Evolutionary conservation across 2,797 vertebrate genomes (phyloP).

Genomic region (Geotrypetes seraphini): DNA sequence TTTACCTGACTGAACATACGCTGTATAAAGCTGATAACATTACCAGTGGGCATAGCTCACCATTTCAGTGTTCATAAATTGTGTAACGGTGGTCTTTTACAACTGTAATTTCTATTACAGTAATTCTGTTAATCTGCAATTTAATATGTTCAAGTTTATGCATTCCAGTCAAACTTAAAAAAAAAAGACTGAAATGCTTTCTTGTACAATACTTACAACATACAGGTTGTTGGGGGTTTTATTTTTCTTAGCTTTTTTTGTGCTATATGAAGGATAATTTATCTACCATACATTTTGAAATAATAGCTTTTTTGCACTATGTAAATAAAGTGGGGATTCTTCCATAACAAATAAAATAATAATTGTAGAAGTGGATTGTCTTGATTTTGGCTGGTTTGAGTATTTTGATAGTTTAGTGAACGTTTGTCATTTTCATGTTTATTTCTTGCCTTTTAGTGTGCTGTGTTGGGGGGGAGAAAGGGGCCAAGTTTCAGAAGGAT

Average conservation of each 20-base stretch:
- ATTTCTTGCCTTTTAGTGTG: no score
- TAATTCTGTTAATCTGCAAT: constrained; percentile 46
- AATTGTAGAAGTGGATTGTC: constrained; percentile 43
- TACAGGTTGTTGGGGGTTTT: constrained; percentile 43
- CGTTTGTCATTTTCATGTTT: background rate
- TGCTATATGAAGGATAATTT: constrained; percentile 55
- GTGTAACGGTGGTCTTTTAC: constrained; percentile 31
- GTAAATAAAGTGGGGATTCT: constrained; percentile 83
- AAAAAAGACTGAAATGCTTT: no score
- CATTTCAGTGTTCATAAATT: constrained; percentile 47
- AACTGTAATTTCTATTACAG: no score
- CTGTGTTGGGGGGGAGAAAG: background rate
- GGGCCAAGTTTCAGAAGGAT: background rate
- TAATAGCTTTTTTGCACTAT: constrained; percentile 92
- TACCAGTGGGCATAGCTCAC: constrained; percentile 48
- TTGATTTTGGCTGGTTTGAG: no score
- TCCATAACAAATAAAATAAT: constrained; percentile 74
- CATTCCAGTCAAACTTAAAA: constrained; percentile 47
- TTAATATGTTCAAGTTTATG: constrained; percentile 45
- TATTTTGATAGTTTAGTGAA: no score
- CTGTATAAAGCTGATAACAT: constrained; percentile 10
- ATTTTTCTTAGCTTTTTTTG: constrained; percentile 45
- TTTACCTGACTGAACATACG: constrained; percentile 9
- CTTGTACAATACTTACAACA: constrained; percentile 34
- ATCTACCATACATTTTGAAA: constrained; percentile 49